These are phyloP conservation scores for Tragelaphus scriptus DNA, from an alignment of 2,113 vertebrate species.

Conservation along the genomic window DNA sequence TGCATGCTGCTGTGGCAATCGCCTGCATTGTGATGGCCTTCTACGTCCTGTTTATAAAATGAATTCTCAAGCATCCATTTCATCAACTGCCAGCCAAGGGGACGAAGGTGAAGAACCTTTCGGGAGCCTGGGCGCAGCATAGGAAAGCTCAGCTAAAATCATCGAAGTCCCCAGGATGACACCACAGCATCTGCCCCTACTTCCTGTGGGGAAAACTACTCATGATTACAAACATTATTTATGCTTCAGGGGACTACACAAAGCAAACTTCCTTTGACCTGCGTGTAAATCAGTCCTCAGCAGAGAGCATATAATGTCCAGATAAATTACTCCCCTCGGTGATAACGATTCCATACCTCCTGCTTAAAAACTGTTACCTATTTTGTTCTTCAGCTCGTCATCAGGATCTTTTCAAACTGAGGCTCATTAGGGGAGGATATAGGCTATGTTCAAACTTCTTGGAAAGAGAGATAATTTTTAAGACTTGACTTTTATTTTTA, in stretches of 20 bases:
- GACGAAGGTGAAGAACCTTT: constrained; percentile 48
- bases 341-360: constrained; percentile 48
- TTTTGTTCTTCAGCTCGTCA: constrained; percentile 37
- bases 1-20: constrained; percentile 88
- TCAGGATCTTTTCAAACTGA: constrained; percentile 29
- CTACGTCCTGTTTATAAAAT: constrained; percentile 92
- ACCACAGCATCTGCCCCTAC: background rate
- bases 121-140: background rate
- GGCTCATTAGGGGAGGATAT: background rate
- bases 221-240: constrained; percentile 34
- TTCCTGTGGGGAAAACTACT: background rate
- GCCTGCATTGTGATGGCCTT: constrained; percentile 92
- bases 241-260: constrained; percentile 54
- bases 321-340: constrained; percentile 31
- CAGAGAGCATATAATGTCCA: constrained; percentile 45
- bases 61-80: constrained; percentile 73
- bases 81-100: constrained; percentile 70
- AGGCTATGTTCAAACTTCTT: constrained; percentile 21
- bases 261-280: constrained; percentile 48
- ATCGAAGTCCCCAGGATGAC: constrained; percentile 33
- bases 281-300: constrained; percentile 38
- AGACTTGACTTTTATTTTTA: constrained; percentile 21
- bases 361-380: constrained; percentile 28
- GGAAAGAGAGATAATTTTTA: constrained; percentile 40
- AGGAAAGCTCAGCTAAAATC: constrained; percentile 50